Evolutionary conservation across 2,888 invertebrate species (phyloP).

Genomic region (Eledona agricola): DNA sequence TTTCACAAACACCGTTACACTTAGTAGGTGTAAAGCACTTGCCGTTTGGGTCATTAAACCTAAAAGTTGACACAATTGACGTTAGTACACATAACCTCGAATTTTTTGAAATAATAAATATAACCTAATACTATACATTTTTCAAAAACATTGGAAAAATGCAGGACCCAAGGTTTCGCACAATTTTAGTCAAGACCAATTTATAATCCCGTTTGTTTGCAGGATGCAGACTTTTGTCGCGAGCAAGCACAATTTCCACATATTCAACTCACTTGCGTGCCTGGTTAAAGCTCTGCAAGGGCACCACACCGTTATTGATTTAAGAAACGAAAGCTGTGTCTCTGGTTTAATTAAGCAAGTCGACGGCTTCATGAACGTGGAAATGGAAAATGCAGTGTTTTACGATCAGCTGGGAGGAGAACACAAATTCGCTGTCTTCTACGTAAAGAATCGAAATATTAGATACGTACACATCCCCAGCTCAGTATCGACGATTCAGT

Average conservation of each 20-base stretch:
- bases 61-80: no score
- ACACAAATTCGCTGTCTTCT: conserved; percentile 70
- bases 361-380: conserved; percentile 76
- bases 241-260: conserved; percentile 58
- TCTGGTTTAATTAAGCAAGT: conserved; percentile 69
- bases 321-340: conserved; percentile 72
- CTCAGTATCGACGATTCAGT: conserved; percentile 44
- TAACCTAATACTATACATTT: no score
- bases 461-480: conserved; percentile 75
- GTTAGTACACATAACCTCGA: no score
- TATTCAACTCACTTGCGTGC: conserved; percentile 72
- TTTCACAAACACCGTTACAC: no score
- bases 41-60: no score
- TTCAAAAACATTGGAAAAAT: no score
- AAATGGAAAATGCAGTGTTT: conserved; percentile 70
- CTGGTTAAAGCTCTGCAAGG: conserved; percentile 70
- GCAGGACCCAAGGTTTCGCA: no score
- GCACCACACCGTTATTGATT: conserved; percentile 70
- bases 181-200: no score
- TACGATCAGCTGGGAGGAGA: conserved; percentile 70
- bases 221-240: conserved; percentile 10
- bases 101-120: no score
- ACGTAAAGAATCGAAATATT: conserved; percentile 71
- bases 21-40: no score
- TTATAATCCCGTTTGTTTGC: no score